Evolutionary conservation across 2,888 invertebrate species (phyloP).

Genomic region (Cybosia mesomella): DNA sequence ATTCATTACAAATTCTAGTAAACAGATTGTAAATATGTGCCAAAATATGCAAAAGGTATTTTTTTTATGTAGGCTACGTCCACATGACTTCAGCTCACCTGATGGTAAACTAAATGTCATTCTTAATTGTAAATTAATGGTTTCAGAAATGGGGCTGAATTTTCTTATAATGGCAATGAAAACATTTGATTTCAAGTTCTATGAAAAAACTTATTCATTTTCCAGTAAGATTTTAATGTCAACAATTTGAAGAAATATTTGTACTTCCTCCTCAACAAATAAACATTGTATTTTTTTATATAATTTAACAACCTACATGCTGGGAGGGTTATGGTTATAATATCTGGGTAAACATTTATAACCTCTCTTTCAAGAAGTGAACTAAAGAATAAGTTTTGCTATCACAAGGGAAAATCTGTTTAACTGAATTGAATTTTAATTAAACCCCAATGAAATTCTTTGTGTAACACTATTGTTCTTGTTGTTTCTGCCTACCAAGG

Average conservation of each 20-base stretch:
- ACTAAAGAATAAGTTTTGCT: neutral
- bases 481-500: neutral
- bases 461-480: no score
- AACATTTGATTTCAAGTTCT: no score
- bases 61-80: no score
- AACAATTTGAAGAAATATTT: slow-evolving; percentile 3
- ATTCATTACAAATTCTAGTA: neutral
- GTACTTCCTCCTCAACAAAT: neutral
- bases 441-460: no score
- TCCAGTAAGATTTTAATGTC: neutral
- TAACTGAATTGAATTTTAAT: neutral
- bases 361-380: neutral
- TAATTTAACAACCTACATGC: neutral
- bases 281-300: neutral
- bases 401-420: neutral
- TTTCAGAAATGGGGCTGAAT: neutral
- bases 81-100: neutral
- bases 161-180: neutral
- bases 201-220: no score
- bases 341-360: neutral
- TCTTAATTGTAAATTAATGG: no score
- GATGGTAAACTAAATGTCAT: neutral
- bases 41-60: neutral
- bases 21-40: neutral
- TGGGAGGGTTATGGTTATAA: neutral